Conservation (phyloP, 2,113 vertebrate genomes). For the Accipiter virgatus region DNA sequence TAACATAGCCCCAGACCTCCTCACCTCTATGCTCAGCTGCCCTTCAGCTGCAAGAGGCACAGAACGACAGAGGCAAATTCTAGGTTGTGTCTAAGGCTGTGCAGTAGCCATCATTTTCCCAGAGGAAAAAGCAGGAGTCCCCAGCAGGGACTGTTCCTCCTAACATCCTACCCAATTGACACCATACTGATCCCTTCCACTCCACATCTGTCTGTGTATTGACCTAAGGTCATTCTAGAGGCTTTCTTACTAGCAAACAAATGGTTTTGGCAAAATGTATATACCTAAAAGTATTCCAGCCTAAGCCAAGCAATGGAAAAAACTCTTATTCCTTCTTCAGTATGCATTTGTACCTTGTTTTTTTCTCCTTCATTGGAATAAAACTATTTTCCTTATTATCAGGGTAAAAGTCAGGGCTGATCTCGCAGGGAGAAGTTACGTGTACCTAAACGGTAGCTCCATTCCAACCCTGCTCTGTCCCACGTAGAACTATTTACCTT, state of each 20-base stretch:
- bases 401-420: neutral
- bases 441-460: neutral
- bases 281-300: neutral
- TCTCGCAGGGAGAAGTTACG: neutral
- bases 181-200: neutral
- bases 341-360: neutral
- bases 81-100: neutral
- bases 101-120: neutral
- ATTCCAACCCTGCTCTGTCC: neutral
- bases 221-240: neutral
- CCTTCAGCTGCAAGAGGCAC: neutral
- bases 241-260: neutral
- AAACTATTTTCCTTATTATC: neutral
- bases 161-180: neutral
- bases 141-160: neutral
- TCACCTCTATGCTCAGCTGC: neutral
- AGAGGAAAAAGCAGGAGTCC: neutral
- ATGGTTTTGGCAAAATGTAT: neutral
- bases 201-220: fast-evolving
- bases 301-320: neutral
- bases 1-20: neutral
- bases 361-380: neutral
- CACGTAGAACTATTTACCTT: neutral
- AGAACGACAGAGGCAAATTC: neutral
- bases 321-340: neutral